phyloP scores from a whole-genome alignment of 1,140 invertebrate genomes.

The Colletes gigas region DNA sequence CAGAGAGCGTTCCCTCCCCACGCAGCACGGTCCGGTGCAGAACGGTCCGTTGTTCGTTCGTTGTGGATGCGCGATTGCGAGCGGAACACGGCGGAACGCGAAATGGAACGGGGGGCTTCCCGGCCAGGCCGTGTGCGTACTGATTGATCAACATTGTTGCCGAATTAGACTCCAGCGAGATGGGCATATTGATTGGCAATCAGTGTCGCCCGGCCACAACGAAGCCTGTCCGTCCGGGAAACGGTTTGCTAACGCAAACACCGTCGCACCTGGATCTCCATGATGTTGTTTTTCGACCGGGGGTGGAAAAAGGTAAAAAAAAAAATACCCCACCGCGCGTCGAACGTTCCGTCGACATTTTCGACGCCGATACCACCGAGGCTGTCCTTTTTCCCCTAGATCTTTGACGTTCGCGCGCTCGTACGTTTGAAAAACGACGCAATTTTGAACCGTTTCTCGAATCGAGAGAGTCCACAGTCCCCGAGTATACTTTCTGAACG shows the following conservation, averaged over 20 bases:
- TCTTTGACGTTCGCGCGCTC: conserved; percentile 26
- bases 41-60: conserved; percentile 61
- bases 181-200: conserved; percentile 81
- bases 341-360: conserved; percentile 53
- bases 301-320: not conserved
- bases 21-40: conserved; percentile 19
- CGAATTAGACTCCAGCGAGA: conserved; percentile 80
- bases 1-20: conserved; percentile 6
- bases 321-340: conserved; percentile 52
- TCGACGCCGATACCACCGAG: conserved; percentile 54
- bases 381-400: not conserved
- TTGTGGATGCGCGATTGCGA: conserved; percentile 67
- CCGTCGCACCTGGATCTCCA: conserved; percentile 63
- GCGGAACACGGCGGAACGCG: conserved; percentile 60
- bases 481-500: too few relatives aligned
- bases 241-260: conserved; percentile 73
- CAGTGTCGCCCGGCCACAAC: conserved; percentile 77
- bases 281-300: conserved; percentile 58
- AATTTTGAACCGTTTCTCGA: not conserved
- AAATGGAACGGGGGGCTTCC: conserved; percentile 62
- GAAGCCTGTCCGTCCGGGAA: conserved; percentile 70
- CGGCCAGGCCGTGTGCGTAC: conserved; percentile 65
- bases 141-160: conserved; percentile 81
- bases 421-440: conserved; percentile 1
- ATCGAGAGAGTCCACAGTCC: not conserved